Conservation (phyloP, 2,797 vertebrate genomes). For the Cetoscarus ocellatus region DNA sequence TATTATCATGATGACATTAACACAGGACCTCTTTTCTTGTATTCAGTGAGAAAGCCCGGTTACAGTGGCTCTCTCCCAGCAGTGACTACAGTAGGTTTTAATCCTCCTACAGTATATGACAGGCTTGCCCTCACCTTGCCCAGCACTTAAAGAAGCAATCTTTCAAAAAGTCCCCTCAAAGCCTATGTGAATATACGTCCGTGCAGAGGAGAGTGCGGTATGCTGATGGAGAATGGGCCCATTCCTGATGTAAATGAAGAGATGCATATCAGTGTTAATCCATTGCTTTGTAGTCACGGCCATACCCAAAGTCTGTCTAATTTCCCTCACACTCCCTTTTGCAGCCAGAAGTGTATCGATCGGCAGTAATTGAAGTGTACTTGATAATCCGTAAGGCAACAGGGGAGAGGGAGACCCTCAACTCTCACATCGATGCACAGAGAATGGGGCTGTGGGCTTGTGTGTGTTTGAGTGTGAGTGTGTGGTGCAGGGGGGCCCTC, state of each 20-base stretch:
- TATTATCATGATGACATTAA: conserved; percentile 69
- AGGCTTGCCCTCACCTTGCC: conserved; percentile 87
- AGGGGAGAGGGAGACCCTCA: conserved; percentile 86
- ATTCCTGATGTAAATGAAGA: conserved; percentile 90
- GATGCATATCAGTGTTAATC: conserved; percentile 91
- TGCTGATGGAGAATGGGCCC: conserved; percentile 83
- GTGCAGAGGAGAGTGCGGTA: conserved; percentile 74
- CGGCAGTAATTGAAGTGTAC: conserved; percentile 90
- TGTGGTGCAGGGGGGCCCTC: conserved; percentile 72
- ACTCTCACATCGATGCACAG: conserved; percentile 84
- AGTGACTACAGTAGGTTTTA: conserved; percentile 73
- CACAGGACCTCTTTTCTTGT: conserved; percentile 57
- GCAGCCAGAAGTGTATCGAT: conserved; percentile 90
- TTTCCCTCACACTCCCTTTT: conserved; percentile 87
- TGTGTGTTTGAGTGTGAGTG: conserved; percentile 81
- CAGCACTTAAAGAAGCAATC: conserved; percentile 89
- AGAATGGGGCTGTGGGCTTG: conserved; percentile 80
- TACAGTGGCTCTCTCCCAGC: conserved; percentile 61
- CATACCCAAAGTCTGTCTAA: conserved; percentile 89
- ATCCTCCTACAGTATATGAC: conserved; percentile 83
- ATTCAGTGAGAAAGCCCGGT: conserved; percentile 56
- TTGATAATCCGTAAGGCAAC: conserved; percentile 89
- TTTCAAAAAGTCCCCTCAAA: conserved; percentile 87
- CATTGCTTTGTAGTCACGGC: conserved; percentile 90
- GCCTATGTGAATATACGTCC: conserved; percentile 80